A percentile compares a stretch with the other conserved stretches of the same genome.
These are phyloP conservation scores for Kuschelorhynchus macadamiae DNA, from an alignment of 2,888 invertebrate species.

Conservation along the genomic window DNA sequence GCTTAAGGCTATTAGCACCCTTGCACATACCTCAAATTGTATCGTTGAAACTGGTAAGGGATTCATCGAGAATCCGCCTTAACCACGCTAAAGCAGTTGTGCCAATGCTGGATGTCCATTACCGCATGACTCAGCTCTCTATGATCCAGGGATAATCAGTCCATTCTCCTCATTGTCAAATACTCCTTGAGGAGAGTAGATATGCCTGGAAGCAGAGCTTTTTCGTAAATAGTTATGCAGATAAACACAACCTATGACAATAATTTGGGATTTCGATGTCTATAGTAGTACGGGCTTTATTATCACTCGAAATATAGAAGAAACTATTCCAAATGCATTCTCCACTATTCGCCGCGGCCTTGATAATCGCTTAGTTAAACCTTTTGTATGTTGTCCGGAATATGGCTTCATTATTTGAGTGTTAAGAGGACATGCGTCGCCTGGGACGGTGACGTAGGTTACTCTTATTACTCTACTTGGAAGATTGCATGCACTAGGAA, in stretches of 20 bases:
- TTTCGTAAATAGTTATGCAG: slow-evolving; percentile 58
- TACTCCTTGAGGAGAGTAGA: slow-evolving; percentile 53
- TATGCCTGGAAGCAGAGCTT: slow-evolving; percentile 51
- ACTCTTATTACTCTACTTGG: neutral
- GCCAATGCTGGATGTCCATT: no score
- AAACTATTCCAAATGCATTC: slow-evolving; percentile 17
- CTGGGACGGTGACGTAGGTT: slow-evolving; percentile 40
- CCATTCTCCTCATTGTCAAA: slow-evolving; percentile 49
- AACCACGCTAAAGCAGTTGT: no score
- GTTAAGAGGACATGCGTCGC: slow-evolving; percentile 26
- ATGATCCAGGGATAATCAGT: slow-evolving; percentile 28
- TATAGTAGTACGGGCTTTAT: slow-evolving; percentile 56
- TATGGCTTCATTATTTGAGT: slow-evolving; percentile 52
- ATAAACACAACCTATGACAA: slow-evolving; percentile 54
- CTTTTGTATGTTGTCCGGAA: slow-evolving; percentile 41
- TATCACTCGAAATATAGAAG: slow-evolving; percentile 58
- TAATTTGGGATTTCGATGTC: slow-evolving; percentile 54
- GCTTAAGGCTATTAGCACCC: no score
- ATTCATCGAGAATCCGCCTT: no score
- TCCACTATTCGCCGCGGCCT: slow-evolving; percentile 3
- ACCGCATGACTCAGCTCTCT: no score
- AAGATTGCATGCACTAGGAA: neutral
- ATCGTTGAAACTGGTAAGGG: no score
- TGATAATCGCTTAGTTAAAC: slow-evolving; percentile 49
- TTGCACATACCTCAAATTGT: no score